Conservation (phyloP, 2,888 invertebrate species). For the Apamea anceps region DNA sequence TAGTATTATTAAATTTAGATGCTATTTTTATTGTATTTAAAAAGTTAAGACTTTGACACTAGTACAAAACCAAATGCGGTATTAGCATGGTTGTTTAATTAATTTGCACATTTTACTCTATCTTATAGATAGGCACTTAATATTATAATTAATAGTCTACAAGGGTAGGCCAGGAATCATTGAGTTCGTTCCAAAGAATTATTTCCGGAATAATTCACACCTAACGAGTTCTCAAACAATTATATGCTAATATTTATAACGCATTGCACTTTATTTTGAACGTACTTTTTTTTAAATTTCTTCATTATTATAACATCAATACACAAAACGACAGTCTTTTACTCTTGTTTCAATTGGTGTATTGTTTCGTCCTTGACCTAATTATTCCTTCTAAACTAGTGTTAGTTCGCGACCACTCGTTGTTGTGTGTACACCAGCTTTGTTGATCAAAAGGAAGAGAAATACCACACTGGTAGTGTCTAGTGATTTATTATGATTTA, state of each 20-base stretch:
- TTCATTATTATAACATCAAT: slow-evolving; percentile 63
- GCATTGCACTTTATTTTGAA: slow-evolving; percentile 72
- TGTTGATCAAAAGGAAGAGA: slow-evolving; percentile 60
- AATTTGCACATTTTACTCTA: slow-evolving; percentile 76
- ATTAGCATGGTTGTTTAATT: slow-evolving; percentile 83
- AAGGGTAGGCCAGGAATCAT: slow-evolving; percentile 68
- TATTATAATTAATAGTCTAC: slow-evolving; percentile 71
- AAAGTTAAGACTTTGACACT: slow-evolving; percentile 80
- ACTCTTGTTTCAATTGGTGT: slow-evolving; percentile 60
- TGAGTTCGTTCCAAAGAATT: slow-evolving; percentile 83
- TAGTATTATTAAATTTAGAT: slow-evolving; percentile 81
- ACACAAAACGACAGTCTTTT: slow-evolving; percentile 67
- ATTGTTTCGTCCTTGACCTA: slow-evolving; percentile 58
- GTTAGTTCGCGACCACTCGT: slow-evolving; percentile 38
- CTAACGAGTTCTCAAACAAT: slow-evolving; percentile 76
- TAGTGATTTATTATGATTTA: slow-evolving; percentile 67
- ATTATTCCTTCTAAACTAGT: slow-evolving; percentile 45
- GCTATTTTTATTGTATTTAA: slow-evolving; percentile 80
- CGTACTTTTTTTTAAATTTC: slow-evolving; percentile 52
- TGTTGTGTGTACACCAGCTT: slow-evolving; percentile 33
- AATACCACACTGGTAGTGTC: slow-evolving; percentile 58
- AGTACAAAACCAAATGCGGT: slow-evolving; percentile 88
- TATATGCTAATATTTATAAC: slow-evolving; percentile 87
- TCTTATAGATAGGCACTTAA: slow-evolving; percentile 85
- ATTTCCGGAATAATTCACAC: slow-evolving; percentile 86